Conservation (phyloP, 2,113 vertebrate species). For the Numida meleagris region DNA sequence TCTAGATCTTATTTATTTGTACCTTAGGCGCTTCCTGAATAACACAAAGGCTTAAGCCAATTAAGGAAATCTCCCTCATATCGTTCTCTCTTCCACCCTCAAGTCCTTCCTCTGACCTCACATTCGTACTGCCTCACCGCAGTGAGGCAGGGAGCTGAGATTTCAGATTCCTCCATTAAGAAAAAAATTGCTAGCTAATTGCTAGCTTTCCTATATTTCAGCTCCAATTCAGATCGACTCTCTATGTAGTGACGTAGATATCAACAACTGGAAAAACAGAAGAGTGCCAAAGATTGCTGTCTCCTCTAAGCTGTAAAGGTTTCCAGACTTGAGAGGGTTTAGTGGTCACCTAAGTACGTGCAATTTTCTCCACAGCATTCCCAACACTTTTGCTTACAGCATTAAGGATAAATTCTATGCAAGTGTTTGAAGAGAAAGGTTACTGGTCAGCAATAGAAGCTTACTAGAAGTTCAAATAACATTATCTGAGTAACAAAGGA, state of each 20-base stretch:
- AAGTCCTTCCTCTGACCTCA: background rate
- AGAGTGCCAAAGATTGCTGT: background rate
- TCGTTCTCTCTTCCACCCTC: background rate
- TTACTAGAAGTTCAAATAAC: background rate
- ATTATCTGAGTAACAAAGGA: background rate
- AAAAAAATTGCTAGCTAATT: background rate
- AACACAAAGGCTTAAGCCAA: background rate
- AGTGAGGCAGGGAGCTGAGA: background rate
- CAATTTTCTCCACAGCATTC: background rate
- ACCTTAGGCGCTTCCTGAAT: background rate
- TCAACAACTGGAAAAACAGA: background rate
- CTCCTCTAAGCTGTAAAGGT: background rate
- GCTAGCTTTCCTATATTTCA: background rate
- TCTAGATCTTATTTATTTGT: background rate
- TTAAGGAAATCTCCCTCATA: background rate
- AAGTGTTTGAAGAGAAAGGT: background rate
- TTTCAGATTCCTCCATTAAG: background rate
- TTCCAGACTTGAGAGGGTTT: background rate
- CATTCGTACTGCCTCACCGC: too few relatives aligned
- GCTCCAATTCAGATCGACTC: background rate
- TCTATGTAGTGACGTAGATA: rapidly evolving
- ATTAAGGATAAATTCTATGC: rapidly evolving
- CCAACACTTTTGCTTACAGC: background rate
- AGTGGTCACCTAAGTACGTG: background rate
- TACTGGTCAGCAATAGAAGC: background rate